Conservation (phyloP, 92 coral and sea anemone genomes). For the Epizoanthus stellaris region DNA sequence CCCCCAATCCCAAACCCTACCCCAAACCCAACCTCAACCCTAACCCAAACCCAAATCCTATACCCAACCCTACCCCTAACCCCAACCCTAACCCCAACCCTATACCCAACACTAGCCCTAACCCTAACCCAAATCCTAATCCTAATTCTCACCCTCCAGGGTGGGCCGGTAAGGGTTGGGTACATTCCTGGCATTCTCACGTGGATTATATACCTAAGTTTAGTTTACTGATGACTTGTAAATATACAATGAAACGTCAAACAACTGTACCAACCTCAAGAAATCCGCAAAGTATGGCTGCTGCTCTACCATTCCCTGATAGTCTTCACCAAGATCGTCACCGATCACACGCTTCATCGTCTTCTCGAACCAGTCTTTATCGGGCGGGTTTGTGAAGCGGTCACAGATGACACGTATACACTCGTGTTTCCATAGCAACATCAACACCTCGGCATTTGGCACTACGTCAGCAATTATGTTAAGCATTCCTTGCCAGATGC, state of each 20-base stretch:
- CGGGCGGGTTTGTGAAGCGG: slow-evolving; percentile 88
- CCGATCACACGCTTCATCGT: slow-evolving; percentile 88
- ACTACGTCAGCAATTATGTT: slow-evolving; percentile 86
- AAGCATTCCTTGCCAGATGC: slow-evolving; percentile 97
- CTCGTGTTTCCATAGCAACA: slow-evolving; percentile 96
- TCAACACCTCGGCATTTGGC: slow-evolving; percentile 60
- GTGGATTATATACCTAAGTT: no score
- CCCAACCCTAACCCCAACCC: no score
- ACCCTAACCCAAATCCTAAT: no score
- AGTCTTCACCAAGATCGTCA: slow-evolving; percentile 94
- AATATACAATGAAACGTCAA: neutral
- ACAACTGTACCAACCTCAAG: slow-evolving; percentile 65
- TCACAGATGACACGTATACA: slow-evolving; percentile 92
- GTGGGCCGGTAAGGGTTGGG: no score
- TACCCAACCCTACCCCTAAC: no score
- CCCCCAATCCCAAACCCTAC: no score
- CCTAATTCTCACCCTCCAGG: no score
- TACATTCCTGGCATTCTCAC: no score
- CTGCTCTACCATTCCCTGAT: slow-evolving; percentile 68
- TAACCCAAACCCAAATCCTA: no score
- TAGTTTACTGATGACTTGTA: no score
- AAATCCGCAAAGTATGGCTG: slow-evolving; percentile 91
- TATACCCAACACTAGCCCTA: no score
- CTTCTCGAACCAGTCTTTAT: slow-evolving; percentile 99
- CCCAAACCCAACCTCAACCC: no score